Conservation (phyloP, 2,113 vertebrate genomes). For the Macaca nemestrina region DNA sequence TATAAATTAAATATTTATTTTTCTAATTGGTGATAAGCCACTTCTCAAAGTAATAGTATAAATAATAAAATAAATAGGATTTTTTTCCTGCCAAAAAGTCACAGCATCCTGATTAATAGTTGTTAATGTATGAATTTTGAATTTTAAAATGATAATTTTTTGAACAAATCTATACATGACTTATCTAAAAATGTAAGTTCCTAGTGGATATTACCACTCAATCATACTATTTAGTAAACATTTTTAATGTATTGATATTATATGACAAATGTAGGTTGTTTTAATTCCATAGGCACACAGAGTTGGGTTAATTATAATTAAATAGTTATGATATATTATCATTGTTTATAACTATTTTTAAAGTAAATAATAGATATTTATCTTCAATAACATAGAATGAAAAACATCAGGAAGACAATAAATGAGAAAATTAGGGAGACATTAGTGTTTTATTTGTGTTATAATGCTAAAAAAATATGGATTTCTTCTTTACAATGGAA, state of each 20-base stretch:
- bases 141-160: background rate
- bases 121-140: background rate
- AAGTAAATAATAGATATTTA: background rate
- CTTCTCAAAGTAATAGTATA: background rate
- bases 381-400: background rate
- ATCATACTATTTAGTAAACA: background rate
- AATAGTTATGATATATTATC: background rate
- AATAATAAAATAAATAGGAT: background rate
- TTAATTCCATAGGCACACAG: background rate
- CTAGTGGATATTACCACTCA: background rate
- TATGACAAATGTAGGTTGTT: background rate
- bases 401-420: background rate
- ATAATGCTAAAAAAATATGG: background rate
- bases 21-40: background rate
- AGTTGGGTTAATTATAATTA: background rate
- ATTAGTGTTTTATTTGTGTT: background rate
- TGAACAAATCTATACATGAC: background rate
- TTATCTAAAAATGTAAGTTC: background rate
- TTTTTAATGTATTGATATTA: background rate
- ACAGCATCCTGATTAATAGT: background rate
- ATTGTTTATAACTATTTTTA: conserved; percentile 4
- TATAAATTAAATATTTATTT: background rate
- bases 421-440: background rate
- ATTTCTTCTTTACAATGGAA: background rate
- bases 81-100: background rate